These are phyloP conservation scores for Planococcus citri DNA, from an alignment of 1,140 invertebrate genomes.

Conservation along the genomic window DNA sequence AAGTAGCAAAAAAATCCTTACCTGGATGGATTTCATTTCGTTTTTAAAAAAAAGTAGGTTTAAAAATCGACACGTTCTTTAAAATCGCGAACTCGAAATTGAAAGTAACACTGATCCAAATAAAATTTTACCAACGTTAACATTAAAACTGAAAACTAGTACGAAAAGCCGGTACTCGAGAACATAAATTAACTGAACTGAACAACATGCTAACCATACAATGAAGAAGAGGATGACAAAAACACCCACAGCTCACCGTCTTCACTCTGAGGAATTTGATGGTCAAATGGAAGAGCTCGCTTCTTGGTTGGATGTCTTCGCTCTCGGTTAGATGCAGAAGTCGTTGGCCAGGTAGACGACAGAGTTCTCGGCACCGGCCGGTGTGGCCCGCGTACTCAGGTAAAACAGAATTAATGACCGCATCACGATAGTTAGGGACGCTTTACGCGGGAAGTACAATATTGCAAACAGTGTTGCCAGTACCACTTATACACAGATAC, in stretches of 20 bases:
- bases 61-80: not conserved
- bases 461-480: not conserved
- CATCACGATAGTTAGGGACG: not conserved
- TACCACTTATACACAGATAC: not conserved
- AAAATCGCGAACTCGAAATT: slow-evolving; percentile 2
- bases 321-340: slow-evolving; percentile 5
- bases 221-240: not conserved
- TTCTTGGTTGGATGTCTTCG: not conserved
- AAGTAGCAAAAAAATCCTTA: not conserved
- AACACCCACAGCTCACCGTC: slow-evolving; percentile 11
- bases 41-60: not conserved
- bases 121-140: not conserved
- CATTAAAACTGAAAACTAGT: not conserved
- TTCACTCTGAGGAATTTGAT: slow-evolving; percentile 14
- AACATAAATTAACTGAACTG: not conserved
- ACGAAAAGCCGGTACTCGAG: not conserved
- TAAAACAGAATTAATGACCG: slow-evolving; percentile 7
- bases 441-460: not conserved
- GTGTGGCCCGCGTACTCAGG: not conserved
- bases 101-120: not conserved
- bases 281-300: not conserved
- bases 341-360: slow-evolving; percentile 17
- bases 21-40: not conserved
- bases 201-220: not conserved
- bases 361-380: not conserved